Evolutionary conservation across 2,888 invertebrate species (phyloP).

Genomic region (Apamea sordens): DNA sequence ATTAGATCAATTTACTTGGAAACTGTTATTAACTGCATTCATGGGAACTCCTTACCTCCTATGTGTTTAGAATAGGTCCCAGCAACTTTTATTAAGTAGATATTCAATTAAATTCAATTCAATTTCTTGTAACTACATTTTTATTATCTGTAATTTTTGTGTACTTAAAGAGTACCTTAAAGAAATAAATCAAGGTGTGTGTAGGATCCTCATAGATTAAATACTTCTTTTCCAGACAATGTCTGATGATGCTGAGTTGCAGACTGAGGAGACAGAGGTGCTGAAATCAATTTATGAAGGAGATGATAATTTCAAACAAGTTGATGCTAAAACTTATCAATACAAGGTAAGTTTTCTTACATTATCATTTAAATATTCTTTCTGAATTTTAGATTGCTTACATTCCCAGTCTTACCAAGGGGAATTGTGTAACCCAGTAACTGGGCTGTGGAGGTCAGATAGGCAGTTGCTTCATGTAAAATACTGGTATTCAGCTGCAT

Average conservation of each 20-base stretch:
- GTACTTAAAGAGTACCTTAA: neutral
- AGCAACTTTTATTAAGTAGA: too few relatives aligned
- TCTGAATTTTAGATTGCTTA: neutral
- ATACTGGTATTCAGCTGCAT: too few relatives aligned
- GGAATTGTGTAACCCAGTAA: neutral
- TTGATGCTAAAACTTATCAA: constrained; percentile 94
- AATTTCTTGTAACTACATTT: neutral
- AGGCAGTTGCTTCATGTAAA: too few relatives aligned
- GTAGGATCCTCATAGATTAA: neutral
- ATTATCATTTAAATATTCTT: neutral
- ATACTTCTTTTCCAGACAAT: constrained; percentile 67
- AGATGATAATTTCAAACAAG: constrained; percentile 95
- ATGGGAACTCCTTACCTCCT: neutral
- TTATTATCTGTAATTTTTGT: neutral
- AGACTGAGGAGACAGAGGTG: constrained; percentile 97
- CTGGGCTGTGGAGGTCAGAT: neutral
- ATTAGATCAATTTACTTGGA: neutral
- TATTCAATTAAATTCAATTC: neutral
- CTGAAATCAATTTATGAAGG: constrained; percentile 98
- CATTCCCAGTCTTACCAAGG: neutral
- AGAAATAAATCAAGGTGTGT: neutral
- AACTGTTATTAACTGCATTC: neutral
- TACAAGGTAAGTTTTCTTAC: constrained; percentile 93
- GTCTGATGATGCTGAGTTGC: constrained; percentile 91
- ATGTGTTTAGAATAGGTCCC: neutral